A percentile compares a stretch with the other conserved stretches of the same genome.
Evolutionary conservation across 1,140 invertebrate species (phyloP).

Genomic region (Drosophila parvula): DNA sequence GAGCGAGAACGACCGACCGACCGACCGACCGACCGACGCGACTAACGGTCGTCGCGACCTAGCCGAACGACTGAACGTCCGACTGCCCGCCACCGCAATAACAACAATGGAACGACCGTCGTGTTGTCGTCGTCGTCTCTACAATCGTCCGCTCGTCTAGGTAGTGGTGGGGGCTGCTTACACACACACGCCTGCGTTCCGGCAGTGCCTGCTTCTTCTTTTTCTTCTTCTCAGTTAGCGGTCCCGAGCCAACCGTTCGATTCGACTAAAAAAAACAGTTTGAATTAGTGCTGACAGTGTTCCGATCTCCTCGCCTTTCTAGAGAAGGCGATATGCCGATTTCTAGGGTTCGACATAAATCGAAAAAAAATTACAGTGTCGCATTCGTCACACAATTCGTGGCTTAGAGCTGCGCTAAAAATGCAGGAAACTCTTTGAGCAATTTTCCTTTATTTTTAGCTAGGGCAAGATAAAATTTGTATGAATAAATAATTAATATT

Average conservation of each 20-base stretch:
- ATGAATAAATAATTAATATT: neutral
- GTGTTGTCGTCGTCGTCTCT: slow-evolving; percentile 56
- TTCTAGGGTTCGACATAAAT: neutral
- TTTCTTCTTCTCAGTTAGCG: neutral
- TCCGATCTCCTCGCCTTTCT: neutral
- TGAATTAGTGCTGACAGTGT: slow-evolving; percentile 3
- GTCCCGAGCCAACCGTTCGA: slow-evolving; percentile 10
- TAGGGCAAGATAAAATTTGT: no score
- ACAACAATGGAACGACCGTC: slow-evolving; percentile 19
- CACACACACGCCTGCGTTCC: slow-evolving; percentile 29
- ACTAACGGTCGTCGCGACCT: slow-evolving; percentile 6
- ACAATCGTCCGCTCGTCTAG: slow-evolving; percentile 19
- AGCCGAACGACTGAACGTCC: slow-evolving; percentile 9
- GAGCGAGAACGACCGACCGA: slow-evolving; percentile 45
- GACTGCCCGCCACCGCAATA: slow-evolving; percentile 13
- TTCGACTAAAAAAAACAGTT: slow-evolving; percentile 18
- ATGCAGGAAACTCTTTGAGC: neutral
- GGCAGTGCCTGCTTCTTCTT: slow-evolving; percentile 12
- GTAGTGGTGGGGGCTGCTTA: slow-evolving; percentile 28
- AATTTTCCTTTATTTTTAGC: neutral
- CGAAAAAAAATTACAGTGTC: no score
- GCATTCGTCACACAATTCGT: no score
- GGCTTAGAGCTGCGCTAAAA: neutral
- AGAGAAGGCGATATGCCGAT: neutral
- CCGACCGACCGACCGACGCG: slow-evolving; percentile 30